A percentile compares a stretch with the other conserved stretches of the same genome.
Conservation (phyloP, 2,113 vertebrate genomes). For the Anarrhichthys ocellatus region DNA sequence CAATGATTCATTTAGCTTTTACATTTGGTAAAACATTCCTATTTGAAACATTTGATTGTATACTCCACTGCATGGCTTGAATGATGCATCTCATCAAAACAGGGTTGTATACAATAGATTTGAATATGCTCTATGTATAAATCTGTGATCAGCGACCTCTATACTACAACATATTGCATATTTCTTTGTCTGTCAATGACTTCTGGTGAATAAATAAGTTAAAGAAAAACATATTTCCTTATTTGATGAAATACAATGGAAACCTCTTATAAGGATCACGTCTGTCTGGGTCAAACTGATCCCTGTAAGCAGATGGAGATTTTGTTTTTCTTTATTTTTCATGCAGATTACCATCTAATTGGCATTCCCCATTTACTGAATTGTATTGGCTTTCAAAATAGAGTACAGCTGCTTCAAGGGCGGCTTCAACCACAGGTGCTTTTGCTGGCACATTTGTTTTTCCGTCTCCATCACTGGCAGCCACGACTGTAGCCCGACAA, state of each 20-base stretch:
- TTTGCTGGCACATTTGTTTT: too few relatives aligned
- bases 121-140: background rate
- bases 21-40: conserved; percentile 9
- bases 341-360: background rate
- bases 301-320: background rate
- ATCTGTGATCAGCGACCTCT: background rate
- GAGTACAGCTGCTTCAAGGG: background rate
- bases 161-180: background rate
- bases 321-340: background rate
- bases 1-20: conserved; percentile 6
- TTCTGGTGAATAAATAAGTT: background rate
- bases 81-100: conserved; percentile 15
- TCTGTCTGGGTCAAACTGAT: background rate
- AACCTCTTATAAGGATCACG: background rate
- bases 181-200: background rate
- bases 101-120: background rate
- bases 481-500: too few relatives aligned
- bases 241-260: background rate
- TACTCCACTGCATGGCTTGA: background rate
- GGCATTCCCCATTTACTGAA: background rate
- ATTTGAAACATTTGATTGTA: background rate
- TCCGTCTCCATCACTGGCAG: too few relatives aligned
- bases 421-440: background rate
- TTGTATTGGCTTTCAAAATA: background rate
- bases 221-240: background rate